Percentiles rank a stretch among this genome's conserved stretches.
Conservation (phyloP, 2,797 vertebrate species). For the Taeniopygia guttata region DNA sequence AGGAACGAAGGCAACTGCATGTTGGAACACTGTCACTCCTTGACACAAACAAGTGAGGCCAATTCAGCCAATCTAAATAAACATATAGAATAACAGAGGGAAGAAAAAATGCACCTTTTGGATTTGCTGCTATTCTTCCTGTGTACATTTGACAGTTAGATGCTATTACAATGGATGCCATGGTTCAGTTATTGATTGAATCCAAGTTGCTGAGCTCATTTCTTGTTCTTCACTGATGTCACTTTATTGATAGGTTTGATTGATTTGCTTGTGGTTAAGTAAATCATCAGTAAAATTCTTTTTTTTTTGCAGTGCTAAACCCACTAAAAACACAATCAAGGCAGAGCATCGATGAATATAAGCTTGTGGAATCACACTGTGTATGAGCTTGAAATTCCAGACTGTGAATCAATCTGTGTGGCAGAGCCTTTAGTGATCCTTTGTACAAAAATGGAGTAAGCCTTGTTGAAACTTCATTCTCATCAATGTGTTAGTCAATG, state of each 20-base stretch:
- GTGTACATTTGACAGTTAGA: neutral
- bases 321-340: neutral
- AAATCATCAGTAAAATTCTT: neutral
- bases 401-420: neutral
- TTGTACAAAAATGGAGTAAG: neutral
- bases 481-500: neutral
- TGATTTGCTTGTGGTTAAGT: neutral
- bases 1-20: neutral
- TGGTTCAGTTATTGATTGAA: neutral
- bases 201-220: neutral
- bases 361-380: neutral
- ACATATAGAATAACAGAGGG: neutral
- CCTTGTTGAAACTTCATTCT: neutral
- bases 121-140: neutral
- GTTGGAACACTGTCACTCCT: neutral
- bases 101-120: neutral
- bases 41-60: constrained; percentile 19
- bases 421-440: neutral
- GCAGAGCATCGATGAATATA: neutral
- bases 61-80: neutral
- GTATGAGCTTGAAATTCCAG: constrained; percentile 21
- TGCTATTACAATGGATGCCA: neutral
- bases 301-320: neutral
- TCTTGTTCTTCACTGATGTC: neutral
- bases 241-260: neutral